Base-by-base conservation (phyloP, 2,113 vertebrate species). In the Crotalus viridis region DNA sequence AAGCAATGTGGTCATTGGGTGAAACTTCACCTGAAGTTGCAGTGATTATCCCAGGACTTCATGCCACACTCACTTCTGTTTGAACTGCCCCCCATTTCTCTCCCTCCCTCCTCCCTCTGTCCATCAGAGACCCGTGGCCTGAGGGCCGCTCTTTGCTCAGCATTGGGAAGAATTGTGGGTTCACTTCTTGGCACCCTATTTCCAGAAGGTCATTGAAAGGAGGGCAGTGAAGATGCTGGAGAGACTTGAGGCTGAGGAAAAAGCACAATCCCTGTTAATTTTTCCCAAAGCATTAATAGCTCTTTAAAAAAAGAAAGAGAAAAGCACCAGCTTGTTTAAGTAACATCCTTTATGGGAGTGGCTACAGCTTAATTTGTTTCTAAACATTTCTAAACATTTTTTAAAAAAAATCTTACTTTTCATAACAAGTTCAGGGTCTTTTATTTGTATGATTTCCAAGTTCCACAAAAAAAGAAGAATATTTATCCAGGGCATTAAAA, bases 401-500 rank as follows among this genome's bases (percentile, higher is more conserved):
- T 92, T 96, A 92, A 28, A 24, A 94, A 93, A 88, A 93, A 91
- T 89, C 89, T 10, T 96, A 95, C 96, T 96, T 95, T 96, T 95
- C n/a, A 94, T 88, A 91, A 86, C 92, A 91, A 95, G 93, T 95
- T 96, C 93, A 95, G 90, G 6, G 10, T 93, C 56, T 95, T 97
- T 95, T 95, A 93, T 96, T 96, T 57, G 95, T 94, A 0, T 92
- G 93, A 13, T 94, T 95, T 90, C 92, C 52, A 96, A 93, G 56
- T 59, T 24, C 92, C 85, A 43, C 0, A 56, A 89, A 94, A 90
- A 74, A 2, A 0, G 8, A 17, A 26, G 94, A 95, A 51, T 96
- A 96, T 97, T 97, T 97, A 94, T 85, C 85, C 93, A 93, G 94
- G 92, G 91, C 88, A 92, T 94, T 96, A 94, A 96, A 96, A 95